These are phyloP conservation scores for Zele albiditarsus DNA, from an alignment of 2,888 invertebrate species.

Conservation along the genomic window DNA sequence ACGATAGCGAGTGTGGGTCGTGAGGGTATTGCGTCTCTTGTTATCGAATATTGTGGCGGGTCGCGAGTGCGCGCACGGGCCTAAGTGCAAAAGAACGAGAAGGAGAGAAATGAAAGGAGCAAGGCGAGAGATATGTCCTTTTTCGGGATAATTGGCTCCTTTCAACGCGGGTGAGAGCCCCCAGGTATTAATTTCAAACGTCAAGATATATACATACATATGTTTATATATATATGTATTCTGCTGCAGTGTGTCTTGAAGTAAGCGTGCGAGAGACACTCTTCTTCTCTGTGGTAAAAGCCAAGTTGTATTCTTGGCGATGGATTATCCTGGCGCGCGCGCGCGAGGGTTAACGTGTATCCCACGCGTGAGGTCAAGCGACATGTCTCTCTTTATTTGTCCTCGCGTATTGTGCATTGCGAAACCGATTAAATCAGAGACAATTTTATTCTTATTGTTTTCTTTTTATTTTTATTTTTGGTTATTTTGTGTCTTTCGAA, in stretches of 20 bases:
- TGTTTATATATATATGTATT: conserved; percentile 16
- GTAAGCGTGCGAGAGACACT: background rate
- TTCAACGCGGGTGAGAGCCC: conserved; percentile 44
- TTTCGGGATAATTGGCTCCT: conserved; percentile 52
- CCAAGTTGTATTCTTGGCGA: conserved; percentile 4
- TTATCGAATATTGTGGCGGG: conserved; percentile 47
- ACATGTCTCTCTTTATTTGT: conserved; percentile 30
- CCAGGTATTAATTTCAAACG: conserved; percentile 48
- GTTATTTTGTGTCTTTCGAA: background rate
- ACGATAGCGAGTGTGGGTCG: conserved; percentile 36
- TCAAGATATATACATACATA: conserved; percentile 30
- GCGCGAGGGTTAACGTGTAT: conserved; percentile 25
- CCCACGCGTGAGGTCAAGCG: conserved; percentile 36
- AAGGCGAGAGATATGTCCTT: conserved; percentile 40
- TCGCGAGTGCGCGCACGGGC: conserved; percentile 11
- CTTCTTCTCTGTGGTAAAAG: background rate
- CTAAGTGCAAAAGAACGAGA: conserved; percentile 1
- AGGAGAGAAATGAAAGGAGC: conserved; percentile 1
- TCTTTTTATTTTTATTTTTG: no score
- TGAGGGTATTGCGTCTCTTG: conserved; percentile 42
- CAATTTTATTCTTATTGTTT: background rate
- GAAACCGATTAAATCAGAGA: conserved; percentile 34
- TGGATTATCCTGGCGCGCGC: conserved; percentile 35
- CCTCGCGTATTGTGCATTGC: conserved; percentile 19
- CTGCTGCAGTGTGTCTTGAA: background rate